Conservation (phyloP, 64 coral and sea anemone genomes). For the Astreopora myriophthalma region DNA sequence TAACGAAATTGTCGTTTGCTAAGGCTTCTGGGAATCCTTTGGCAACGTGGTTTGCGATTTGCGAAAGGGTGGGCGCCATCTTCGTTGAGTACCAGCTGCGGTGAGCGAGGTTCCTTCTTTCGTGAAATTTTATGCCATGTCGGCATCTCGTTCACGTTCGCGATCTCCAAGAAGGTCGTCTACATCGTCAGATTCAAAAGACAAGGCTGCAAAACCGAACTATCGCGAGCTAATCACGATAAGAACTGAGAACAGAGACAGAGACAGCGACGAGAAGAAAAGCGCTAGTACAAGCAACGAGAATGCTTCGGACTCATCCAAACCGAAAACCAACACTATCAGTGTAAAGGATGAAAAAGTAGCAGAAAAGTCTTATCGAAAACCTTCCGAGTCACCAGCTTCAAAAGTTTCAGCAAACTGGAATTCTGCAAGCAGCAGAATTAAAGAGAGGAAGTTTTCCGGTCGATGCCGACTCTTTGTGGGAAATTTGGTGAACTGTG, state of each 20-base stretch:
- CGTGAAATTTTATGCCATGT: not conserved
- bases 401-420: not conserved
- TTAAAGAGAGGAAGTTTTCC: constrained; percentile 94
- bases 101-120: not conserved
- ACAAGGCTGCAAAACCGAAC: constrained; percentile 10
- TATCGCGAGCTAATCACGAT: constrained; percentile 40
- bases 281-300: not conserved
- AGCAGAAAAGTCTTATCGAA: not conserved
- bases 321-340: not conserved
- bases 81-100: not conserved
- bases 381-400: constrained; percentile 15
- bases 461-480: constrained; percentile 91
- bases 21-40: not conserved
- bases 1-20: too few species aligned
- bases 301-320: not conserved
- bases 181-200: constrained; percentile 10
- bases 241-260: not conserved
- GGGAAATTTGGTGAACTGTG: constrained; percentile 77
- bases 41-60: not conserved
- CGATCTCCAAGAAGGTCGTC: constrained; percentile 8
- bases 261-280: not conserved
- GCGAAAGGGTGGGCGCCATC: not conserved
- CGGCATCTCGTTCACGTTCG: constrained; percentile 34
- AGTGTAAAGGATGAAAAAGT: not conserved
- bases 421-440: not conserved